Conservation (phyloP, 2,888 invertebrate genomes). For the Rhagonycha fulva region DNA sequence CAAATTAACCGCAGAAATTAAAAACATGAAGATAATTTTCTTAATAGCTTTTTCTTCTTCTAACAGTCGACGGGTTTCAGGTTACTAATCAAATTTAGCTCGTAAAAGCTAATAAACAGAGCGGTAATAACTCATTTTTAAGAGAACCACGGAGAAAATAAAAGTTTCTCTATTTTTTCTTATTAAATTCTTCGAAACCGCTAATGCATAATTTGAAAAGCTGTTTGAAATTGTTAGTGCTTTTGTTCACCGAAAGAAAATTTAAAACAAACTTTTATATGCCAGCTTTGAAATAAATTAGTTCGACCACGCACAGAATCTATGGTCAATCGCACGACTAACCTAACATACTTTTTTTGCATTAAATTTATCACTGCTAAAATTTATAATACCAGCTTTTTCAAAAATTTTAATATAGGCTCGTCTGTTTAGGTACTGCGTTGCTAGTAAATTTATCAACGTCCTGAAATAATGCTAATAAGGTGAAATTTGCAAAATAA, state of each 20-base stretch:
- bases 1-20: neutral
- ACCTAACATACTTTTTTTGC: neutral
- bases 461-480: conserved; percentile 17
- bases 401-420: neutral
- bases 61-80: neutral
- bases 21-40: neutral
- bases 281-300: neutral
- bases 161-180: neutral
- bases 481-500: neutral
- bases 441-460: conserved; percentile 6
- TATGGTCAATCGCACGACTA: neutral
- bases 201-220: neutral
- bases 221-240: neutral
- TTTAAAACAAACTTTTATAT: neutral
- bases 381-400: neutral
- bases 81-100: neutral
- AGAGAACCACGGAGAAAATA: neutral
- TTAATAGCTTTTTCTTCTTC: neutral
- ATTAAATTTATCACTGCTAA: neutral
- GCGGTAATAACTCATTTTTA: neutral
- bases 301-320: neutral
- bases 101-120: neutral
- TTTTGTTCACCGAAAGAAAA: neutral
- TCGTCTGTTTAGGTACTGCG: neutral
- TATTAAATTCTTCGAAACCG: neutral